Evolutionary conservation across 2,113 vertebrate genomes (phyloP).

Genomic region (Triplophysa dalaica): DNA sequence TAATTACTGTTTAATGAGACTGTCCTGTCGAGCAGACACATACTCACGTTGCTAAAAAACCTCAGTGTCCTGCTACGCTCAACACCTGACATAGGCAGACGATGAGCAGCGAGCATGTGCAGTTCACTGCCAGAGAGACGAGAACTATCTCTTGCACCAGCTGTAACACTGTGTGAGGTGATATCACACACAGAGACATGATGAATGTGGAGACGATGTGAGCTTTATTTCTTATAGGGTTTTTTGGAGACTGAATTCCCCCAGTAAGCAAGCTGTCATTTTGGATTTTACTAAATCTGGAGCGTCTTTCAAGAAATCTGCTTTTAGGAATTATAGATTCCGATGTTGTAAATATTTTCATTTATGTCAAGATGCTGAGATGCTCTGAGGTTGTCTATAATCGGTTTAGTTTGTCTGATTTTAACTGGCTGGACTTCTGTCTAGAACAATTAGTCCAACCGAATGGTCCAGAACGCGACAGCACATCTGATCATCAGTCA

Average conservation of each 20-base stretch:
- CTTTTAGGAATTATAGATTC: not conserved
- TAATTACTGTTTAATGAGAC: slow-evolving; percentile 36
- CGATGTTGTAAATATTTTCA: not conserved
- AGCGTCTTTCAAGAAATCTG: not conserved
- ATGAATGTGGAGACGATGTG: not conserved
- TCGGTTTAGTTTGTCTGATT: not conserved
- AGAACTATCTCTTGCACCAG: slow-evolving; percentile 9
- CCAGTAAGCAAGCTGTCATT: slow-evolving; percentile 1
- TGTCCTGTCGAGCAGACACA: slow-evolving; percentile 24
- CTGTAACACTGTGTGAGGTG: slow-evolving; percentile 13
- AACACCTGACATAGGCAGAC: slow-evolving; percentile 35
- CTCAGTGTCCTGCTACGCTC: slow-evolving; percentile 9
- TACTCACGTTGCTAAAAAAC: slow-evolving; percentile 20
- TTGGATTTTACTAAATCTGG: not conserved
- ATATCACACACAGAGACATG: slow-evolving; percentile 9
- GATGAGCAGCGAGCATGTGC: slow-evolving; percentile 17
- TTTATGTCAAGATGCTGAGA: not conserved
- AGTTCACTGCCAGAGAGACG: not conserved
- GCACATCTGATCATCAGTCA: too few relatives aligned
- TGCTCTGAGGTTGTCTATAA: not conserved
- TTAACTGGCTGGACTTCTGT: too few relatives aligned
- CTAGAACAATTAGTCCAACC: too few relatives aligned
- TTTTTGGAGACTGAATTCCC: not conserved
- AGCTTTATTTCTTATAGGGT: not conserved
- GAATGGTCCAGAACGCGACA: too few relatives aligned